Conservation (phyloP, 2,113 vertebrate genomes). For the Menidia beryllina region DNA sequence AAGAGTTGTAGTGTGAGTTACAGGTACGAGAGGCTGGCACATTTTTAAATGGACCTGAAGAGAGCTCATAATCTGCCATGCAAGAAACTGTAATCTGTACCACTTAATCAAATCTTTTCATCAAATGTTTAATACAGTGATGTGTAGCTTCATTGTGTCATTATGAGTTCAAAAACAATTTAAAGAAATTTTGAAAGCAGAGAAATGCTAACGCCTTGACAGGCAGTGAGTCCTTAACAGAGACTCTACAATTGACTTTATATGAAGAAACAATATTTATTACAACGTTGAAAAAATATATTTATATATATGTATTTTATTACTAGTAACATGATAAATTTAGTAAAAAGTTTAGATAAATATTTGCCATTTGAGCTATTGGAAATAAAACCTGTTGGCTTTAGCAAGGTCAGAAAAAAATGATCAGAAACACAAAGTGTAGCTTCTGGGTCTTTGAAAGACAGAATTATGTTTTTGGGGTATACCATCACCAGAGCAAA, state of each 20-base stretch:
- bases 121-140: constrained; percentile 3
- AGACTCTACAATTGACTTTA: too few relatives aligned
- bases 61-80: constrained; percentile 39
- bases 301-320: too few relatives aligned
- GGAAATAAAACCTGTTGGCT: constrained; percentile 63
- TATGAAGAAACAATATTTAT: too few relatives aligned
- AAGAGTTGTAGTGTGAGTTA: constrained; percentile 63
- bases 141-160: not conserved
- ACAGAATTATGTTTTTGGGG: constrained; percentile 43
- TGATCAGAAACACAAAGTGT: constrained; percentile 65
- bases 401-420: constrained; percentile 47
- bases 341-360: too few relatives aligned
- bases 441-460: constrained; percentile 67
- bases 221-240: too few relatives aligned
- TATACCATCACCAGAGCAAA: constrained; percentile 26
- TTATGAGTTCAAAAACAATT: constrained; percentile 10
- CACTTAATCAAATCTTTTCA: constrained; percentile 18
- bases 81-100: constrained; percentile 39
- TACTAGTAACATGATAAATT: too few relatives aligned
- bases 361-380: too few relatives aligned
- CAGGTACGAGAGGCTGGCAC: constrained; percentile 64
- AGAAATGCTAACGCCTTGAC: too few relatives aligned
- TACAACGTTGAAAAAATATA: too few relatives aligned
- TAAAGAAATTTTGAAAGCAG: constrained; percentile 4
- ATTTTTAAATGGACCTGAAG: constrained; percentile 49